Evolutionary conservation across 2,888 invertebrate species (phyloP).

Genomic region (Rhagium mordax): DNA sequence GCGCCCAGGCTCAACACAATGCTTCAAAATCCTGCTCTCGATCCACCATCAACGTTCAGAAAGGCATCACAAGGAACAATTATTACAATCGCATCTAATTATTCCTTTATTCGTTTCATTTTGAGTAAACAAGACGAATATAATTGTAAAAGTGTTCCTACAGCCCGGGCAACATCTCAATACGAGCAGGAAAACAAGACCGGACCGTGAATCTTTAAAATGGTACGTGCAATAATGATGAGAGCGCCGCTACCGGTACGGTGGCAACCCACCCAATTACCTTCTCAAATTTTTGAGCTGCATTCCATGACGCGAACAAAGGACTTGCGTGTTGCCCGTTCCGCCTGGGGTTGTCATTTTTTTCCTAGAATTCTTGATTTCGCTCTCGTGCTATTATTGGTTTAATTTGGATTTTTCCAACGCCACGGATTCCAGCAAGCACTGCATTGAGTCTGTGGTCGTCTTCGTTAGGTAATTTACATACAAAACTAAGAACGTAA

Average conservation of each 20-base stretch:
- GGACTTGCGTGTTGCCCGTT: conserved; percentile 62
- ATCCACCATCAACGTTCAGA: no score
- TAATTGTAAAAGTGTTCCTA: no score
- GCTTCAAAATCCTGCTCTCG: no score
- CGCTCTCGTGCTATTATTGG: conserved; percentile 49
- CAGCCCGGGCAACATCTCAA: conserved; percentile 23
- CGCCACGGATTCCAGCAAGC: conserved; percentile 10
- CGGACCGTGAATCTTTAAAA: conserved; percentile 2
- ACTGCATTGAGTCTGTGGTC: neutral
- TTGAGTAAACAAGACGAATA: no score
- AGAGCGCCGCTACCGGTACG: conserved; percentile 57
- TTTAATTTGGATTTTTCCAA: conserved; percentile 41
- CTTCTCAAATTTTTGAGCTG: conserved; percentile 60
- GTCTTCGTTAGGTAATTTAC: neutral
- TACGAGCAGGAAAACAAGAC: conserved; percentile 8
- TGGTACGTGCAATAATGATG: conserved; percentile 48
- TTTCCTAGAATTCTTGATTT: conserved; percentile 57
- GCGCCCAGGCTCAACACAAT: no score
- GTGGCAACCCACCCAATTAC: conserved; percentile 59
- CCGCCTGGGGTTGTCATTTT: conserved; percentile 64
- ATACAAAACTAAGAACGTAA: neutral
- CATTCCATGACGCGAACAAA: conserved; percentile 63
- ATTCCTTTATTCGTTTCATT: no score
- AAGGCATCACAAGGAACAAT: no score
- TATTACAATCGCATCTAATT: no score